phyloP scores from a whole-genome alignment of 2,797 vertebrate genomes.

The Gorsachius magnificus region DNA sequence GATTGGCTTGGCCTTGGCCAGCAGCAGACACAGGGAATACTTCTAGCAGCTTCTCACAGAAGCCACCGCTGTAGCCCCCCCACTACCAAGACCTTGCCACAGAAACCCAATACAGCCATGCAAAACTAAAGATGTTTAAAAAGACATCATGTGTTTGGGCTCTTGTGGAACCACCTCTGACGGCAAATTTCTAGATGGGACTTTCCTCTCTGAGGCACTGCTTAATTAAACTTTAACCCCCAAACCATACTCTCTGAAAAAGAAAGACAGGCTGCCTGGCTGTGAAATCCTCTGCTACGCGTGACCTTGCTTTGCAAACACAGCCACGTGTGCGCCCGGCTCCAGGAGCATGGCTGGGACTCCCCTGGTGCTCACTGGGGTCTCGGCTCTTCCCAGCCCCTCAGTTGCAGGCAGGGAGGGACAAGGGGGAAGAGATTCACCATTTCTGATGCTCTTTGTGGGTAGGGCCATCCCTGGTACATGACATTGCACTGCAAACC shows the following conservation, averaged over 20 bases:
- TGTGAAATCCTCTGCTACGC: neutral
- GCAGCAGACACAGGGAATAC: no score
- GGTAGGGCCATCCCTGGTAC: neutral
- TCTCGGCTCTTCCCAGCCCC: rapidly evolving
- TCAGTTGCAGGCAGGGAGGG: rapidly evolving
- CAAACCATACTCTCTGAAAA: neutral
- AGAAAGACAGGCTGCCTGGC: neutral
- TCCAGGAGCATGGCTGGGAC: neutral
- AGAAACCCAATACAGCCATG: no score
- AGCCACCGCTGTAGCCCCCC: no score
- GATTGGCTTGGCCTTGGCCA: no score
- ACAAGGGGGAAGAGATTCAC: rapidly evolving
- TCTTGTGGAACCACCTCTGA: neutral
- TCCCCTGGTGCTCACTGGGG: rapidly evolving
- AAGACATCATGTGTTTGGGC: neutral
- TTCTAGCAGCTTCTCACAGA: no score
- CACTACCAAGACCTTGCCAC: no score
- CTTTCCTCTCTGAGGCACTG: neutral
- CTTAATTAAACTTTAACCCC: neutral
- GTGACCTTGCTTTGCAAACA: neutral
- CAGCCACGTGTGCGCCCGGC: rapidly evolving
- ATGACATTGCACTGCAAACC: neutral
- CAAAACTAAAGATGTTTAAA: neutral
- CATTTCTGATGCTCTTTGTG: neutral
- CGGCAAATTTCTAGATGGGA: neutral